Percentiles rank a stretch among this genome's conserved stretches.
phyloP scores from a whole-genome alignment of 2,888 invertebrate species.

The Camptogramma bilineatum region DNA sequence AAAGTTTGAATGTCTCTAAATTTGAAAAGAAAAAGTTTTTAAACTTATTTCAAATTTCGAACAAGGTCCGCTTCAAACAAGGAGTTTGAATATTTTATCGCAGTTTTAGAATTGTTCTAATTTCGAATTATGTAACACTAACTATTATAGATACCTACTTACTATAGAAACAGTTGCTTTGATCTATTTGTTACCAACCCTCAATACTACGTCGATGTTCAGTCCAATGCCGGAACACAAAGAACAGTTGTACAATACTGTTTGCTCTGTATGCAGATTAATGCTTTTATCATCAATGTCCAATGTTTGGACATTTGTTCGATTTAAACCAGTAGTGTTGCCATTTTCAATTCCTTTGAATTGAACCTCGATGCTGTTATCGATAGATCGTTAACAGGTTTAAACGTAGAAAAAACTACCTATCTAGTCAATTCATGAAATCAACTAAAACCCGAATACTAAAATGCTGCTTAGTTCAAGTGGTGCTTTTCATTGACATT shows the following conservation, averaged over 20 bases:
- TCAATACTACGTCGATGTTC: conserved; percentile 20
- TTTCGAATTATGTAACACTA: not conserved
- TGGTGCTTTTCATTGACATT: too few species aligned
- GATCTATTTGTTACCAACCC: conserved; percentile 18
- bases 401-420: not conserved
- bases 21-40: too few species aligned
- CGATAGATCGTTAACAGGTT: not conserved
- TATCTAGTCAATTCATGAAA: not conserved
- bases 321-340: not conserved
- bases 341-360: conserved; percentile 5
- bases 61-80: too few species aligned
- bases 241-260: conserved; percentile 26
- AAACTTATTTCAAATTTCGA: too few species aligned
- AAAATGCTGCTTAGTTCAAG: too few species aligned
- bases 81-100: too few species aligned
- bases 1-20: too few species aligned
- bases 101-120: too few species aligned
- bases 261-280: conserved; percentile 31
- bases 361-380: not conserved
- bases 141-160: not conserved
- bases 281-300: conserved; percentile 19
- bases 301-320: conserved; percentile 31
- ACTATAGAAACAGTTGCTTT: conserved; percentile 1
- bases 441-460: too few species aligned
- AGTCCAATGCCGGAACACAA: conserved; percentile 32